phyloP scores from a whole-genome alignment of 2,888 invertebrate species.

The Cyaniris semiargus region DNA sequence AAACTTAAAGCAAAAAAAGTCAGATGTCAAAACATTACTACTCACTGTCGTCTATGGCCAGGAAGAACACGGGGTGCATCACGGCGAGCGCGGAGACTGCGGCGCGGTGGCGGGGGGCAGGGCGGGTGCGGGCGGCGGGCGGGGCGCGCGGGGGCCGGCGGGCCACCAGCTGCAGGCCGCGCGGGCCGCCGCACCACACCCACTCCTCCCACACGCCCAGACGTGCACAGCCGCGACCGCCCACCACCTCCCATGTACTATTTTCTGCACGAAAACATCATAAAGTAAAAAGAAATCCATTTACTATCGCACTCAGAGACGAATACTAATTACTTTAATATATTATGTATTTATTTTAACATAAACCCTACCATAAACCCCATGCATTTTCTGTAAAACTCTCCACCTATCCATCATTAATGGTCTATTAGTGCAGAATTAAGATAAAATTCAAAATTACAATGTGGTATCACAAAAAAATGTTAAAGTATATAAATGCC shows the following conservation, averaged over 20 bases:
- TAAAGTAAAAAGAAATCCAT: background rate
- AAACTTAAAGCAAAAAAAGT: too few species aligned
- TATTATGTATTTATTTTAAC: background rate
- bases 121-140: slow-evolving; percentile 38
- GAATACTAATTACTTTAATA: too few species aligned
- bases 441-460: too few species aligned
- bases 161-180: slow-evolving; percentile 57
- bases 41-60: slow-evolving; percentile 43
- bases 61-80: slow-evolving; percentile 51
- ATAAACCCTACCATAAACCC: too few species aligned
- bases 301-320: too few species aligned
- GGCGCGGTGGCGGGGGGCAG: slow-evolving; percentile 44
- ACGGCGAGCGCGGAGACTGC: slow-evolving; percentile 48
- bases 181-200: slow-evolving; percentile 61
- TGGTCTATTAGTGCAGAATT: too few species aligned
- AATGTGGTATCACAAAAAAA: background rate
- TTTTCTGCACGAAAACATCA: slow-evolving; percentile 33
- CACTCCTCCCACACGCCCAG: slow-evolving; percentile 63
- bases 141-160: slow-evolving; percentile 45
- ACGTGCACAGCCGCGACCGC: slow-evolving; percentile 52
- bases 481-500: too few species aligned
- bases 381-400: too few species aligned
- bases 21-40: background rate
- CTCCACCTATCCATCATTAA: too few species aligned
- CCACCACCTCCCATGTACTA: slow-evolving; percentile 39